phyloP scores from a whole-genome alignment of 2,797 vertebrate species.

The Sebastes steindachneri region DNA sequence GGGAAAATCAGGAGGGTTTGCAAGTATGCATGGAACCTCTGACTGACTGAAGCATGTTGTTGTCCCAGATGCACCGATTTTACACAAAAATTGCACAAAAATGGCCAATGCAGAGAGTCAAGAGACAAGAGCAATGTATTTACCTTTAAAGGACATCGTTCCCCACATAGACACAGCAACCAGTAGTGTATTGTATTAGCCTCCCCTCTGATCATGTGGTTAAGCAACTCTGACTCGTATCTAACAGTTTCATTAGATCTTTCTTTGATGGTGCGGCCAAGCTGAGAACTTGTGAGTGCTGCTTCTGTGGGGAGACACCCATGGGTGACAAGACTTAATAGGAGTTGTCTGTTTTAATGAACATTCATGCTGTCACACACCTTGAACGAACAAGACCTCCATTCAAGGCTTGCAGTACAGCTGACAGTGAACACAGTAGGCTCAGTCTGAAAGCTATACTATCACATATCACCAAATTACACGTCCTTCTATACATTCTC shows the following conservation, averaged over 20 bases:
- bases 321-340: conserved; percentile 19
- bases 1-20: too few relatives aligned
- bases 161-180: not conserved
- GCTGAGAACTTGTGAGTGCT: not conserved
- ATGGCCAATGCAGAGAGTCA: not conserved
- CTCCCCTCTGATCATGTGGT: not conserved
- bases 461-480: not conserved
- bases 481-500: not conserved
- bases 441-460: not conserved
- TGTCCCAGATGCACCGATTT: not conserved
- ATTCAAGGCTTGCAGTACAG: not conserved
- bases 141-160: not conserved
- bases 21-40: not conserved
- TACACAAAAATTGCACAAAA: not conserved
- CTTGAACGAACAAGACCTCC: conserved; percentile 20
- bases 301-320: not conserved
- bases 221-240: not conserved
- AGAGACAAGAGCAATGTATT: not conserved
- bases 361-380: conserved; percentile 21
- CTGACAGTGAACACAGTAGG: not conserved
- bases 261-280: not conserved
- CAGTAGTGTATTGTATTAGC: not conserved
- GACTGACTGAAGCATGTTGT: not conserved
- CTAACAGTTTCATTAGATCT: not conserved
- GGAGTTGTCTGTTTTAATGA: conserved; percentile 35